Evolutionary conservation across 2,113 vertebrate species (phyloP).

Genomic region (Oenanthe oenanthe): DNA sequence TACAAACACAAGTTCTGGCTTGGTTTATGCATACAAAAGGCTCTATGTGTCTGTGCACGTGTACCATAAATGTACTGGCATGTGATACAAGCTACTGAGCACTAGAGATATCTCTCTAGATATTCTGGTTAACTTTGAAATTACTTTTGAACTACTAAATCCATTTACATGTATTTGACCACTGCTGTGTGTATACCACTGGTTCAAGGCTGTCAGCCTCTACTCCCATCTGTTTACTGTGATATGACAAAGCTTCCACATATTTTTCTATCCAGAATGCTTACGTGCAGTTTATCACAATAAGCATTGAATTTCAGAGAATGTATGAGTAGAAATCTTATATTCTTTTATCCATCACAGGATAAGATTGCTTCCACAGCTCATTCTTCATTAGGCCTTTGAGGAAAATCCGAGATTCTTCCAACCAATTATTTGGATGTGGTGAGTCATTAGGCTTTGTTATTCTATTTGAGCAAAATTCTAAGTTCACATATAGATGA

Average conservation of each 20-base stretch:
- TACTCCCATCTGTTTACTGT: not conserved
- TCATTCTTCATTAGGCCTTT: not conserved
- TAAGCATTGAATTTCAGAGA: not conserved
- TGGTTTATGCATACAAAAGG: not conserved
- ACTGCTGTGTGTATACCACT: not conserved
- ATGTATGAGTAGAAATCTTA: not conserved
- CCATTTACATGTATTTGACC: not conserved
- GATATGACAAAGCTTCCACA: not conserved
- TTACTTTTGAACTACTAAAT: not conserved
- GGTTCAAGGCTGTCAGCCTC: not conserved
- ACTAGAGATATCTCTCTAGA: not conserved
- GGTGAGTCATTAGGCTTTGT: not conserved
- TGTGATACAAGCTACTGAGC: not conserved
- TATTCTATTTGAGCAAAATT: not conserved
- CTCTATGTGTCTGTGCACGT: rapidly evolving
- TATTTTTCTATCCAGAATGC: not conserved
- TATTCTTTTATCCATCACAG: not conserved
- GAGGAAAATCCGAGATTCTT: not conserved
- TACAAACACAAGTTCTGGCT: not conserved
- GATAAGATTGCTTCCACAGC: not conserved
- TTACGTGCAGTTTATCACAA: not conserved
- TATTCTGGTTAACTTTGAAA: not conserved
- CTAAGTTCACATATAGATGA: not conserved
- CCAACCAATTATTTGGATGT: not conserved
- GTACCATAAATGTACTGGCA: not conserved